These are phyloP conservation scores for Dorcus hopei DNA, from an alignment of 2,888 invertebrate species.

Conservation along the genomic window DNA sequence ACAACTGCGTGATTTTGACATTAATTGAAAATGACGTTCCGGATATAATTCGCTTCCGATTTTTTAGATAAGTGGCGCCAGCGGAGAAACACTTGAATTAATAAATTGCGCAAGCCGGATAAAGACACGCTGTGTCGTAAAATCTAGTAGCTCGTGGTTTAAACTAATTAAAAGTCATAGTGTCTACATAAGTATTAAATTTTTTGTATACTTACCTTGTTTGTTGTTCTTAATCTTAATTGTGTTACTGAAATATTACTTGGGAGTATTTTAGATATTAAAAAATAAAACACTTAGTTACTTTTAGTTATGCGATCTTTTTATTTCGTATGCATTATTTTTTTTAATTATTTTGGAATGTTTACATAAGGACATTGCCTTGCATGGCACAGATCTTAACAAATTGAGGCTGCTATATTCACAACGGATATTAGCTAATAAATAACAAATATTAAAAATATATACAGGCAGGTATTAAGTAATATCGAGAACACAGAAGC, in stretches of 20 bases:
- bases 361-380: conserved; percentile 42
- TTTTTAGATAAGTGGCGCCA: no score
- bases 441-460: conserved; percentile 36
- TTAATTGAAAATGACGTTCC: no score
- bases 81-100: no score
- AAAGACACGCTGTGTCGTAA: no score
- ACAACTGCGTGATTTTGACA: no score
- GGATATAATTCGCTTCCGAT: no score
- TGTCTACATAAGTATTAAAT: no score
- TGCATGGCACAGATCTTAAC: conserved; percentile 45
- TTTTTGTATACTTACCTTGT: not conserved
- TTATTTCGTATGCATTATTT: conserved; percentile 42
- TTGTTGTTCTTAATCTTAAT: no score
- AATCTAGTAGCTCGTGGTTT: no score
- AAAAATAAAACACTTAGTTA: conserved; percentile 16
- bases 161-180: no score
- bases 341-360: conserved; percentile 42
- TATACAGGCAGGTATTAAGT: conserved; percentile 21
- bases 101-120: no score
- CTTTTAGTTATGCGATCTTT: conserved; percentile 31
- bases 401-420: conserved; percentile 36
- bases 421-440: conserved; percentile 27
- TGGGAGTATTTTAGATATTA: not conserved
- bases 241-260: no score
- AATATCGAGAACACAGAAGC: conserved; percentile 24